Conservation (phyloP, 2,113 vertebrate genomes). For the Otolemur garnettii region DNA sequence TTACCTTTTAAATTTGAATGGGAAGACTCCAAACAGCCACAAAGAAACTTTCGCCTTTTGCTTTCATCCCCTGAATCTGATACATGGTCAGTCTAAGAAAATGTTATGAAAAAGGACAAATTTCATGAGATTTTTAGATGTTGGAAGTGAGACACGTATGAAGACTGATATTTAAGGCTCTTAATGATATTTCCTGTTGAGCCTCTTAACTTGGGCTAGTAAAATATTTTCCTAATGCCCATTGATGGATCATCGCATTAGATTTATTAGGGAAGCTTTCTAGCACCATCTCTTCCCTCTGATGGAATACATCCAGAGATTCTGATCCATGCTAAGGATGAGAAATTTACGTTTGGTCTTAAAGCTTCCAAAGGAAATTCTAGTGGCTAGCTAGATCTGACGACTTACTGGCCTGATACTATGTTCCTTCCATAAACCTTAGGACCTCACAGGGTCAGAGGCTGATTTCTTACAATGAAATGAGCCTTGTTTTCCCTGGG, state of each 20-base stretch:
- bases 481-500: background rate
- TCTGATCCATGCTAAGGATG: background rate
- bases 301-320: background rate
- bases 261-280: background rate
- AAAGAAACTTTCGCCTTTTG: slow-evolving; percentile 16
- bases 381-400: background rate
- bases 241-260: background rate
- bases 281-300: background rate
- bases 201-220: background rate
- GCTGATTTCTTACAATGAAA: background rate
- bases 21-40: background rate
- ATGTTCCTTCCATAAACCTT: background rate
- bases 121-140: background rate
- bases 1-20: background rate
- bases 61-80: background rate
- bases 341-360: background rate
- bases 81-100: background rate
- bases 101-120: background rate
- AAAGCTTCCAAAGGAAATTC: background rate
- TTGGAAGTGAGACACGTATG: background rate
- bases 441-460: background rate
- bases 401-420: background rate
- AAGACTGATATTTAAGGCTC: background rate
- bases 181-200: background rate
- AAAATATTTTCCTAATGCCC: background rate